Evolutionary conservation across 2,888 invertebrate genomes (phyloP), one percentile per base, ranked within the genome.

Genomic region (Cloeon dipterum): DNA sequence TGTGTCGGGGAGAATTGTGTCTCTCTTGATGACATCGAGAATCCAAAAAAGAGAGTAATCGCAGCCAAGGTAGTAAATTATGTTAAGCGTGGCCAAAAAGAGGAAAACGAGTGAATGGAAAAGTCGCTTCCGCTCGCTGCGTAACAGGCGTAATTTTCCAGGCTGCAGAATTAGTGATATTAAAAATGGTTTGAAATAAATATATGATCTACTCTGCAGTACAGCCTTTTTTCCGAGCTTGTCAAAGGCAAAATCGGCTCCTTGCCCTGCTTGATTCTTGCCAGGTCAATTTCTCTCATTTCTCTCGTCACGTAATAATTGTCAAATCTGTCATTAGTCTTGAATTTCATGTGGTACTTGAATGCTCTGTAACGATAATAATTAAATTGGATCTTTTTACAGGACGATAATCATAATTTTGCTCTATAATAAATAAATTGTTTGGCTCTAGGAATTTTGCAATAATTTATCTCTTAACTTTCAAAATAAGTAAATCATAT

Each of bases 231-330:
- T 55, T 23, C 61, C 50, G 0, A 58, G 57, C 10, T 41, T 4
- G 47, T 52, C 3, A 61, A 46, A 0, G 61, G 61, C 17, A 59
- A 46, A 18, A 59, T 47, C 3, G 51, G 50, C 32, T 44, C 42
- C 20, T 32, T 36, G 3, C 66, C 65, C 40, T 66, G 57, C 35
- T 62, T 57, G 1, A 65, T 59, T 42, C 76, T 62, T 42, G 63
- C 58, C 20, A 65, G 46, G 46, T 81, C 76, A 21, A 81, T 61
- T 23, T 64, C 59, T 2, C 68, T 56, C 33, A 82, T 62, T 43
- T 74, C 63, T 39, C 63, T 59, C 0, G 72, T 76, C 1, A 82
- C 60, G 47, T 71, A 81, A 10, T 63, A 59, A 49, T 82, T 82
- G 49, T 79, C 76, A 47, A 69, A 82, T 3, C 67, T 61, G 8